Base-by-base conservation (phyloP, 2,113 vertebrate species). In the Cyprinus carpio region DNA sequence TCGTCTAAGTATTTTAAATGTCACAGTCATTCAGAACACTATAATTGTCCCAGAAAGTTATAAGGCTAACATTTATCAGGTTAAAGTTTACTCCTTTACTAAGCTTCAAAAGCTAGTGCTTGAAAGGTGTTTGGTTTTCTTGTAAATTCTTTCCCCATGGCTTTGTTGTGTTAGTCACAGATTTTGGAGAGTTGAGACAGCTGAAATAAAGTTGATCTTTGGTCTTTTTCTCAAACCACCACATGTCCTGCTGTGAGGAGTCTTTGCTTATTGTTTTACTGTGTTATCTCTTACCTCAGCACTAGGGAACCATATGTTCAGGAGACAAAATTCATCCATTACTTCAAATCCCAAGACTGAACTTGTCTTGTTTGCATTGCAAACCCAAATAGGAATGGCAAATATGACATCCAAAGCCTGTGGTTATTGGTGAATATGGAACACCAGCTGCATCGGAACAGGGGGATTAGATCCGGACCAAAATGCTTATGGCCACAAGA, bases 371-470 rank as follows among this genome's bases (percentile, higher is more conserved):
- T 92, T 92, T 91, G 87, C 84, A 82, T 89, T 90, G 71, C 86
- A 90, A 91, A 91, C 86, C 89, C 88, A 81, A 77, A 87, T 87
- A 86, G 84, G 82, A 85, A 92, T 89, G 60, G 90, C 89, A 93
- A 92, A 91, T 89, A 92, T 87, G 91, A 91, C 86, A 88, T 85
- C 84, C 88, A 80, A 76, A 88, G 88, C 88, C 87, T 78, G 83
- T 85, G 84, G 89, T 92, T 92, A 92, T 91, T 93, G 91, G 87
- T 89, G 85, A 91, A 92, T 92, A 87, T 91, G 91, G 84, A 85
- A 74, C 87, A 89, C 85, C 90, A 90, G 89, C 90, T 91, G 91
- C 88, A 93, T 84, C 87, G 84, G 90, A 92, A 90, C 87, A 89
- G 81, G 87, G 91, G 89, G 87, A 92, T 93, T 90, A 91, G 88